Evolutionary conservation across 2,888 invertebrate species (phyloP), one percentile per base, ranked within the genome.

Genomic region (Agrotis puta): DNA sequence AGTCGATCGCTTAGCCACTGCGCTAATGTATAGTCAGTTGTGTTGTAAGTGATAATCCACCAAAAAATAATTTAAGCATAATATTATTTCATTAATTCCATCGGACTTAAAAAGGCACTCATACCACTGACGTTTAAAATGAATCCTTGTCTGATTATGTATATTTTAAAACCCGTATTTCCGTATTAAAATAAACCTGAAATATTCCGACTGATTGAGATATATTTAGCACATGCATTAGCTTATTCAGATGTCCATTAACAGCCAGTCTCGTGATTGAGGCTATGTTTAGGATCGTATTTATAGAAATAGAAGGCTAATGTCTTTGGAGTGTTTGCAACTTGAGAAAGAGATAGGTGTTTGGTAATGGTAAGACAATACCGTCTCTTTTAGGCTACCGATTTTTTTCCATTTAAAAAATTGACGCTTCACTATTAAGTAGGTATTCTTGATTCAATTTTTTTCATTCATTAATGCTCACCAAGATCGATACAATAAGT

Each of bases 161-260:
- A 59, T 45, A 16, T 53, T 69, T 70, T 50, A 43, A 43, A 43
- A 57, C 20, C 56, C 2, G 0, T 3, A 11, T n/a, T 47, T 20
- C 9, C 13, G 5, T 61, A 22, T 47, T 20, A 39, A 24, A 24
- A 61, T 39, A 43, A 33, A 39, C n/a, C 22, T 57, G n/a, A 27
- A 48, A 63, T 53, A 43, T 0, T 24, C n/a, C 18, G 13, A 14
- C 9, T 18, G 4, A 48, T 24, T 16, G 11, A 33, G 2, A 6
- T 58, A 63, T 27, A 64, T 73, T 57, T 70, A 77, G 50, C 22
- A 24, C 11, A 61, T 61, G 39, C 61, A 64, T 16, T 39, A 20
- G 27, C 39, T 57, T 56, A 48, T 57, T 56, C 59, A 6, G 20
- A 20, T 51, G 61, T 74, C 27, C 47, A 76, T 57, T 79, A 56